Conservation (phyloP, 2,888 invertebrate species). For the Sipunculus nudus region DNA sequence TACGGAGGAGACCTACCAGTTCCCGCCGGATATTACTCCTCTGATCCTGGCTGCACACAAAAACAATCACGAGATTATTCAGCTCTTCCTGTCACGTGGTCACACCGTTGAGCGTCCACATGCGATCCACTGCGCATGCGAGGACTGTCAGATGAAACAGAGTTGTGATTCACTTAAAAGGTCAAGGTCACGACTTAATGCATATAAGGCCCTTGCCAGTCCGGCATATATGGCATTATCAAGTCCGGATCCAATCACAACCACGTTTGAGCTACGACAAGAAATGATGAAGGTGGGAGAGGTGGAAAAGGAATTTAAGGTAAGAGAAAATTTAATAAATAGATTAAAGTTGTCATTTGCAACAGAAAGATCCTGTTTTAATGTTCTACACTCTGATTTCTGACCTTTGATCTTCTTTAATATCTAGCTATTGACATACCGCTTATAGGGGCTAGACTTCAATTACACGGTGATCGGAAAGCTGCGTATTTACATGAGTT, state of each 20-base stretch:
- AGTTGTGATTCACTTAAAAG: conserved; percentile 35
- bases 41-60: conserved; percentile 74
- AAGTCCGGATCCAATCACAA: conserved; percentile 34
- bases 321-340: background rate
- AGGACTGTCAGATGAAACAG: conserved; percentile 35
- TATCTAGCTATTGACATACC: no score
- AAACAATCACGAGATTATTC: conserved; percentile 75
- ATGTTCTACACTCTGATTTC: no score
- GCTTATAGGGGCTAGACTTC: no score
- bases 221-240: conserved; percentile 38
- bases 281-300: conserved; percentile 37
- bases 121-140: conserved; percentile 42
- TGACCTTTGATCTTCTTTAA: background rate
- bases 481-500: no score
- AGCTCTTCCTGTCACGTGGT: conserved; percentile 72
- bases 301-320: conserved; percentile 38
- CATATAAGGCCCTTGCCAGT: conserved; percentile 35
- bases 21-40: conserved; percentile 75
- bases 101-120: conserved; percentile 74
- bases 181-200: conserved; percentile 34
- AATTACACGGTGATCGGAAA: no score
- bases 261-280: conserved; percentile 37
- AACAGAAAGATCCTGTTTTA: no score
- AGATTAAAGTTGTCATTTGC: no score
- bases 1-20: conserved; percentile 62